Evolutionary conservation across 23 tunicate genomes (phyloP), one percentile per base, ranked within the genome.

Genomic region (Trididemnum miniatum): DNA sequence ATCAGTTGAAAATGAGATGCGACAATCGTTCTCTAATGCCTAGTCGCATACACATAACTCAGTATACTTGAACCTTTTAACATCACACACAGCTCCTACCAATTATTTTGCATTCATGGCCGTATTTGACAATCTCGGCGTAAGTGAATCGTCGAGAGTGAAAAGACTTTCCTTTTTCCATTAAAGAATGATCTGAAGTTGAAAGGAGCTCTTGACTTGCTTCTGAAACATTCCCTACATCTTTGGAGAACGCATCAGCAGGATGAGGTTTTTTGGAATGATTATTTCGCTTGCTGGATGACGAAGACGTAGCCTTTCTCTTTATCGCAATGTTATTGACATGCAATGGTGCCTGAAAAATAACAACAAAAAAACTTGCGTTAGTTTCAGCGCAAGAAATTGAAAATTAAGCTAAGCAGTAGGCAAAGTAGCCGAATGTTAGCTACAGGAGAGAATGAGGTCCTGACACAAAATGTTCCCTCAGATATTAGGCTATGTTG

Each of bases 121-220:
- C 90, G 51, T 44, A 76, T 57, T 91, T 91, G 37, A 91, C 97
- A 34, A 91, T 91, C 52, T 91, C 97, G 29, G 97, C 97, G 50
- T 91, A 91, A 26, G 97, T 91, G 23, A 76, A 54, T 3, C 71
- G 81, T 0, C 71, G 72, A 24, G 69, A 57, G 20, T 52, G 24
- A 1, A 73, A 0, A 1, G 77, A 65, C 23, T 30, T 37, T 39
- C 20, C 59, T 24, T 62, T 62, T 5, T 5, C 4, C 26, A 3
- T 24, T n/a, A n/a, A n/a, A n/a, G n/a, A n/a, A n/a, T n/a, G n/a
- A n/a, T n/a, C n/a, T n/a, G n/a, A n/a, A 7, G 9, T 9, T 15
- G 54, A 7, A 18, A 20, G 28, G n/a, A n/a, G 5, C 4, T 20
- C 28, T 62, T 62, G 67, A 24, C n/a, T 62, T 5, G 26, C 29